Percentiles rank a stretch among this genome's conserved stretches.
These are phyloP conservation scores for Pseudorhiza aurosa DNA, from an alignment of 30 jellyfish, hydroid and myxozoan genomes.

Conservation along the genomic window DNA sequence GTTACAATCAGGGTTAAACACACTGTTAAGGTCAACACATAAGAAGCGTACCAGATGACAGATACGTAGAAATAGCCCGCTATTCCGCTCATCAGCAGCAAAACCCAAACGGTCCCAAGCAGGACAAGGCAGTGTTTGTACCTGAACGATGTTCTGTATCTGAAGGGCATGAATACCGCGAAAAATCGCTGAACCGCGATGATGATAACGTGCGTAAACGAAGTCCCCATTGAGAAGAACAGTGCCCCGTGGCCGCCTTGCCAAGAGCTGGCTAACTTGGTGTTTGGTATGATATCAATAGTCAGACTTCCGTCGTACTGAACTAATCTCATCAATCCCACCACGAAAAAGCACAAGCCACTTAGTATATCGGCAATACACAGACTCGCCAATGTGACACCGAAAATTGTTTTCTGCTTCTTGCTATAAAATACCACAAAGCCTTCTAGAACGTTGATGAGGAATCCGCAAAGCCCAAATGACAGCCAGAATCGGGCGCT, in stretches of 20 bases:
- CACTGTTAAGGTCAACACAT: neutral
- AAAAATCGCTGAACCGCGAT: conserved; percentile 29
- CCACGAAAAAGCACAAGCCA: neutral
- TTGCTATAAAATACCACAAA: neutral
- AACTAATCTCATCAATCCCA: conserved; percentile 4
- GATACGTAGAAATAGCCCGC: neutral
- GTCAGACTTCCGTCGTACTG: conserved; percentile 1
- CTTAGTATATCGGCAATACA: conserved; percentile 29
- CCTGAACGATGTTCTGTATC: conserved; percentile 1
- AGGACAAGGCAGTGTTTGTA: neutral
- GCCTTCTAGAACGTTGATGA: neutral
- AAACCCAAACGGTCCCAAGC: neutral
- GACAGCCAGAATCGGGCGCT: conserved; percentile 41
- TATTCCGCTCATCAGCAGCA: conserved; percentile 3
- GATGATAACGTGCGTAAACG: conserved; percentile 18
- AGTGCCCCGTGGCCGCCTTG: conserved; percentile 26
- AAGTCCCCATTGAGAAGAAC: conserved; percentile 16
- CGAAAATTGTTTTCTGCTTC: conserved; percentile 18
- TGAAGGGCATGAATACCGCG: conserved; percentile 20
- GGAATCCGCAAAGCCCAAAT: conserved; percentile 7
- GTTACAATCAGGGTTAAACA: neutral
- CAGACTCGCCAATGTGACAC: conserved; percentile 12
- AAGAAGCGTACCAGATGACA: conserved; percentile 6
- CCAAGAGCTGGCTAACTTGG: conserved; percentile 1
- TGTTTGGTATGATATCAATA: neutral